Base-by-base conservation (phyloP, 2,888 invertebrate genomes). In the Ochropleura plecta region DNA sequence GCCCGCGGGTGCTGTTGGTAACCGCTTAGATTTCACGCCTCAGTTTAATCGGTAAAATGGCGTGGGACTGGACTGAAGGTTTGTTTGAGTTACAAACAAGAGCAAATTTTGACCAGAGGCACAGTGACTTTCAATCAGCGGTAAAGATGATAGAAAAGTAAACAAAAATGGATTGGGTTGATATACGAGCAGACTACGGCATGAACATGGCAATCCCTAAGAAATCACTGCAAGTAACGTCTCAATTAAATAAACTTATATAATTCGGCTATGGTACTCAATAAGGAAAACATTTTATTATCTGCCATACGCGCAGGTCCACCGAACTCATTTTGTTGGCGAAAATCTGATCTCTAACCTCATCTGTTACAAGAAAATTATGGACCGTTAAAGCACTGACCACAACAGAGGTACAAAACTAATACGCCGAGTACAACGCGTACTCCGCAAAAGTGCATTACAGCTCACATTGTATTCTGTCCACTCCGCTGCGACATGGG, bases 391-490 rank as follows among this genome's bases (percentile, higher is more conserved):
- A 67, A 83, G 20, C 30, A 9, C 9, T 49, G 44, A 63, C 51
- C 44, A 53, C 79, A 70, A 62, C 10, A 67, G 14, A 53, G 44
- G 63, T 57, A 80, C 55, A 80, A 74, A 73, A 70, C 66, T 70
- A 81, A 68, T 62, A 64, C 57, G 62, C 53, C 16, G 62, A 59
- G 65, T 65, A 65, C 42, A n/a, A 9, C n/a, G 62, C 64, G 48
- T n/a, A 59, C 9, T 67, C 62, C 44, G 46, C 71, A 84, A 84
- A 81, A 84, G 69, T 84, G 78, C 69, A 82, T 82, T 84, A 81
- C 66, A 67, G 71, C 53, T 53, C 77, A 72, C 82, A 73, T 60
- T 67, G 78, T 72, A 55, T 62, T 59, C 49, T 7, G 72, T 46
- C 51, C 71, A 55, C 48, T 67, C n/a, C 53, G 51, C 46, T 42